phyloP scores from a whole-genome alignment of 2,888 invertebrate genomes.

The Drosophila peninsularis region DNA sequence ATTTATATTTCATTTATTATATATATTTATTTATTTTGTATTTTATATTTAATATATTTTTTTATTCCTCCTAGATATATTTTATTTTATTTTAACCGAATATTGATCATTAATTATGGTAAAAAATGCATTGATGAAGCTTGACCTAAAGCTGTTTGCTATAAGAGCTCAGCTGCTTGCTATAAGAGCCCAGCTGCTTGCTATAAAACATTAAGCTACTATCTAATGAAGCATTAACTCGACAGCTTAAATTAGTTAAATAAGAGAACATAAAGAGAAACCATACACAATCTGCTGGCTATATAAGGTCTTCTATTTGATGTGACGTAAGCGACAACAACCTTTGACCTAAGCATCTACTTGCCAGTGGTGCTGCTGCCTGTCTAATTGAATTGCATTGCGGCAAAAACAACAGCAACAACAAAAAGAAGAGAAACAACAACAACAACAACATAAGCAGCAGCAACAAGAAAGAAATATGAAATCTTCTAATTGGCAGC shows the following conservation, averaged over 20 bases:
- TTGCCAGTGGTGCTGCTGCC: slow-evolving; percentile 13
- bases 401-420: slow-evolving; percentile 24
- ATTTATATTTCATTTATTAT: too few relatives aligned
- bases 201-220: neutral
- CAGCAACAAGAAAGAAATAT: slow-evolving; percentile 57
- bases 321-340: slow-evolving; percentile 16
- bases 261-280: neutral
- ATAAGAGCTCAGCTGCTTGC: neutral
- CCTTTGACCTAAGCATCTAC: slow-evolving; percentile 35
- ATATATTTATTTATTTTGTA: too few relatives aligned
- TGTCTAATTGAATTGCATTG: slow-evolving; percentile 65
- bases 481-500: slow-evolving; percentile 76
- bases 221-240: neutral
- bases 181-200: neutral
- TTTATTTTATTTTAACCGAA: neutral
- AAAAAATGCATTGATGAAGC: too few relatives aligned
- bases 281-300: slow-evolving; percentile 12
- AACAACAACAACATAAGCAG: slow-evolving; percentile 7
- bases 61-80: too few relatives aligned
- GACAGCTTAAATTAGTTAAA: neutral
- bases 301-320: neutral
- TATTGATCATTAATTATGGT: too few relatives aligned
- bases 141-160: neutral
- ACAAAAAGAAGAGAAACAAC: slow-evolving; percentile 11
- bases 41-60: too few relatives aligned